These are phyloP conservation scores for Alethe diademata DNA, from an alignment of 2,113 vertebrate genomes.

Conservation along the genomic window DNA sequence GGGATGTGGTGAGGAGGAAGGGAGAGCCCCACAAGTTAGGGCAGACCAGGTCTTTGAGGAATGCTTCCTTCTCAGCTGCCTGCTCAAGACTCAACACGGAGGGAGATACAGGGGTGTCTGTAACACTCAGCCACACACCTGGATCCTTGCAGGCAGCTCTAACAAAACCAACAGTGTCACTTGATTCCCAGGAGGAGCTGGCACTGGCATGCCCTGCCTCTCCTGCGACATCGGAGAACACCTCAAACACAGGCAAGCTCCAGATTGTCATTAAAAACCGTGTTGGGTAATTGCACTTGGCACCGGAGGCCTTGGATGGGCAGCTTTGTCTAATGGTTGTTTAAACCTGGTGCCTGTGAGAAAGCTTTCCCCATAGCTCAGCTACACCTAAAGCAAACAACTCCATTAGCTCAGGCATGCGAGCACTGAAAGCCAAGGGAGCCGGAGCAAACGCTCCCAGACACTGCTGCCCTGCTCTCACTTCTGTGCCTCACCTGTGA, in stretches of 20 bases:
- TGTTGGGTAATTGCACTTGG: constrained; percentile 23
- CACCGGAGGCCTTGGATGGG: neutral
- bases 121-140: neutral
- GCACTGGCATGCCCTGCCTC: neutral
- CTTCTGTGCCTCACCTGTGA: constrained; percentile 81
- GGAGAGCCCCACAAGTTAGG: neutral
- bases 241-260: neutral
- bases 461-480: neutral
- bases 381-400: constrained; percentile 37
- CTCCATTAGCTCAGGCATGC: neutral
- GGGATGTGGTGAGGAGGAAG: neutral
- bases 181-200: neutral
- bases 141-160: neutral
- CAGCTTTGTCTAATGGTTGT: neutral
- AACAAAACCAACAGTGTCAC: neutral
- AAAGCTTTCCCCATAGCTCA: neutral
- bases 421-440: neutral
- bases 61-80: neutral
- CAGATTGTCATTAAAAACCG: neutral
- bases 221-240: neutral
- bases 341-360: constrained; percentile 3
- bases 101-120: rapidly evolving
- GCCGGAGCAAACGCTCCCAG: neutral
- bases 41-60: neutral
- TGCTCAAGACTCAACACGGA: neutral